These are phyloP conservation scores for Lasioglossum malachurum DNA, from an alignment of 2,888 invertebrate genomes.

Conservation along the genomic window DNA sequence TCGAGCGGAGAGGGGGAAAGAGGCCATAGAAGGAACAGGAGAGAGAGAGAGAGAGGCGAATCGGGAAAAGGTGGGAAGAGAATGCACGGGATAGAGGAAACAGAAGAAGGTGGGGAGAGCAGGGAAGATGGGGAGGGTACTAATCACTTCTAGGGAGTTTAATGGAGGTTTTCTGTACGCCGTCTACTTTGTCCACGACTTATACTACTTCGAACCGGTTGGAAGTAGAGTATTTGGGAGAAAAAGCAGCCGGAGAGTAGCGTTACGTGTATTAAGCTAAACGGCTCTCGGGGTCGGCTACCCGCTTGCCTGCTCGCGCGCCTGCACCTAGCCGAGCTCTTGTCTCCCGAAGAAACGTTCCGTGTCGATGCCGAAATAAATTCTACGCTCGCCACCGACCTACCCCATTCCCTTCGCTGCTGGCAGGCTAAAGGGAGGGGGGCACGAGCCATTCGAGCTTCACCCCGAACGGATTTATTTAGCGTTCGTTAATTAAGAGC, in stretches of 20 bases:
- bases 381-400: slow-evolving; percentile 45
- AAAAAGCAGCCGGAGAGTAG: slow-evolving; percentile 81
- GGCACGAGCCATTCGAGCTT: slow-evolving; percentile 41
- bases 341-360: slow-evolving; percentile 62
- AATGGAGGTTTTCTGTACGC: slow-evolving; percentile 85
- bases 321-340: slow-evolving; percentile 21
- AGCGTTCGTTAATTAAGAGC: slow-evolving; percentile 60
- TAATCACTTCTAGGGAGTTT: slow-evolving; percentile 85
- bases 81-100: slow-evolving; percentile 48
- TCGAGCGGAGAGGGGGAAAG: slow-evolving; percentile 33
- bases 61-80: slow-evolving; percentile 58
- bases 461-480: slow-evolving; percentile 55
- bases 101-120: slow-evolving; percentile 67
- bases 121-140: slow-evolving; percentile 76
- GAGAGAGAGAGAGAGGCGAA: slow-evolving; percentile 44
- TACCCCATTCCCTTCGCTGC: background rate
- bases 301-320: slow-evolving; percentile 16
- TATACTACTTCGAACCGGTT: slow-evolving; percentile 79
- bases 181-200: slow-evolving; percentile 85
- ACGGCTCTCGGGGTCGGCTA: slow-evolving; percentile 70
- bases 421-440: background rate
- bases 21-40: slow-evolving; percentile 31
- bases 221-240: slow-evolving; percentile 79
- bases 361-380: slow-evolving; percentile 67
- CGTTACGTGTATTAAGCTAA: slow-evolving; percentile 83